phyloP scores from a whole-genome alignment of 2,888 invertebrate species.

The Euplexia lucipara region DNA sequence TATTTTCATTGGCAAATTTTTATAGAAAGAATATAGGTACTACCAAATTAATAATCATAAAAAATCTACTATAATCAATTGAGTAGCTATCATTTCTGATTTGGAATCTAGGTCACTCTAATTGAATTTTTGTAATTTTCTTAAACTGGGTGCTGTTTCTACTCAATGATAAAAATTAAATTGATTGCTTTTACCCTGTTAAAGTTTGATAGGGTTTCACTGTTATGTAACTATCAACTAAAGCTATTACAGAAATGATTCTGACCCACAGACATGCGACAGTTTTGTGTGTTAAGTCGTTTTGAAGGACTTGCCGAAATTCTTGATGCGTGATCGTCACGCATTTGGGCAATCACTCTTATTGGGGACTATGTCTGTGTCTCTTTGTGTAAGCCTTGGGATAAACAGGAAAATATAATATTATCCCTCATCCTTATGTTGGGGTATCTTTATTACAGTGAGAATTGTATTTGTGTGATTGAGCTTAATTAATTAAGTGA shows the following conservation, averaged over 20 bases:
- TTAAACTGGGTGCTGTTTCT: not conserved
- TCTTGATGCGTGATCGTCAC: slow-evolving; percentile 39
- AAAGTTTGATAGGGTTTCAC: not conserved
- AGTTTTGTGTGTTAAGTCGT: slow-evolving; percentile 37
- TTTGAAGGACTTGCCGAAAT: slow-evolving; percentile 20
- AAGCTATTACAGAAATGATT: slow-evolving; percentile 1
- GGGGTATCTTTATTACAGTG: slow-evolving; percentile 31
- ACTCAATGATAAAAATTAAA: slow-evolving; percentile 5
- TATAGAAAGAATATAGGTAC: no score
- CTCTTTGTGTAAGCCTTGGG: slow-evolving; percentile 7
- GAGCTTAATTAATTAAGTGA: slow-evolving; percentile 40
- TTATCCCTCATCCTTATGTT: slow-evolving; percentile 42
- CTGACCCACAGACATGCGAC: slow-evolving; percentile 2
- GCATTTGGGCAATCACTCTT: slow-evolving; percentile 29
- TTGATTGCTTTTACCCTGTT: not conserved
- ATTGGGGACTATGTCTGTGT: slow-evolving; percentile 24
- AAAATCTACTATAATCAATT: no score
- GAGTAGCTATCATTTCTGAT: no score
- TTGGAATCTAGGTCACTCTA: no score
- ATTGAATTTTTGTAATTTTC: no score
- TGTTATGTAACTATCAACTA: slow-evolving; percentile 19
- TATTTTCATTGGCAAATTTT: no score
- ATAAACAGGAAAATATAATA: slow-evolving; percentile 59
- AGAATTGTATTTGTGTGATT: slow-evolving; percentile 23
- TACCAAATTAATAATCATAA: no score